Conservation (phyloP, 92 coral and sea anemone genomes). For the Ricordea florida region DNA sequence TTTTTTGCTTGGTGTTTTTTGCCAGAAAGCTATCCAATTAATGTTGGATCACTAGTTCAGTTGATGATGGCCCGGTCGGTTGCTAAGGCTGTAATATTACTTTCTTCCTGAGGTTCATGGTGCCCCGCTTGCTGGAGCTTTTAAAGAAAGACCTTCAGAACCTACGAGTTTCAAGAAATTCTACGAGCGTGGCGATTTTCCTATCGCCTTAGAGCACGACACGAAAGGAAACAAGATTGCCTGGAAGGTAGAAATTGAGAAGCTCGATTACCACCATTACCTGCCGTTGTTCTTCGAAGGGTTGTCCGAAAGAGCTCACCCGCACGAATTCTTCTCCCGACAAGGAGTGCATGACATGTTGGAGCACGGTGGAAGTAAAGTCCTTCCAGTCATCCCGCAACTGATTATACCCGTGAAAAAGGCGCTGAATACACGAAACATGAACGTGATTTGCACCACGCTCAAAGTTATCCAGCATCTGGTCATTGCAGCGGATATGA, state of each 20-base stretch:
- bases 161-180: slow-evolving; percentile 90
- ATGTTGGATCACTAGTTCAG: background rate
- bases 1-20: too few relatives aligned
- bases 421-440: slow-evolving; percentile 89
- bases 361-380: slow-evolving; percentile 97
- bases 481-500: slow-evolving; percentile 80
- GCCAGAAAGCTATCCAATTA: too few relatives aligned
- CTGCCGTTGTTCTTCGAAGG: slow-evolving; percentile 98
- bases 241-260: slow-evolving; percentile 99
- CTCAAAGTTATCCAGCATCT: slow-evolving; percentile 93
- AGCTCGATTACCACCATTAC: slow-evolving; percentile 98
- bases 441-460: slow-evolving; percentile 87
- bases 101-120: slow-evolving; percentile 64
- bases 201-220: slow-evolving; percentile 99
- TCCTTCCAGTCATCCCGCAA: slow-evolving; percentile 95
- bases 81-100: background rate
- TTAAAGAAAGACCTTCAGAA: slow-evolving; percentile 81
- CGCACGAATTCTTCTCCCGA: slow-evolving; percentile 95
- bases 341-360: slow-evolving; percentile 99
- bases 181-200: slow-evolving; percentile 98
- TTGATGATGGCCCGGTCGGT: background rate
- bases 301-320: slow-evolving; percentile 91
- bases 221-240: slow-evolving; percentile 99
- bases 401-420: slow-evolving; percentile 93
- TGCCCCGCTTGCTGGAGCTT: slow-evolving; percentile 92